Conservation (phyloP, 2,888 invertebrate genomes). For the Spilarctia lutea region DNA sequence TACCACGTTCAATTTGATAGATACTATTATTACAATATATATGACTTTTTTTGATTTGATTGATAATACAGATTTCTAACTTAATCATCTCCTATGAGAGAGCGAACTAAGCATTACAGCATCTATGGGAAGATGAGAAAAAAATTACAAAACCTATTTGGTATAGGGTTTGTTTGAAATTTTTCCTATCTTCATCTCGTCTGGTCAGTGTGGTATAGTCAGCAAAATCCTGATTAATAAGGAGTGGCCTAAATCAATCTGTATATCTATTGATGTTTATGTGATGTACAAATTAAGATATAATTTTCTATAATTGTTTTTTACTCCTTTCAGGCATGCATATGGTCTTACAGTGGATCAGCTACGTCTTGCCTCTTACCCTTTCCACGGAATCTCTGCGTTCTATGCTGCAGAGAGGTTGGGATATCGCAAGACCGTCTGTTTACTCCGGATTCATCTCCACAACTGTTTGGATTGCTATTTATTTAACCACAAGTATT, state of each 20-base stretch:
- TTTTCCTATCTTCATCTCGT: too few relatives aligned
- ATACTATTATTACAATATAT: not conserved
- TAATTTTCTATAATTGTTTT: not conserved
- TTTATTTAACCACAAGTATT: constrained; percentile 91
- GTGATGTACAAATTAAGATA: not conserved
- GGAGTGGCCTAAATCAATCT: too few relatives aligned
- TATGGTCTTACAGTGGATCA: constrained; percentile 89
- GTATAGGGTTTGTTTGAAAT: too few relatives aligned
- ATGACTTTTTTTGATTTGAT: too few relatives aligned
- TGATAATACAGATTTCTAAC: too few relatives aligned
- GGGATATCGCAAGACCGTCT: constrained; percentile 89
- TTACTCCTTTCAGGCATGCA: constrained; percentile 88
- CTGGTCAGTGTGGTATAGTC: too few relatives aligned
- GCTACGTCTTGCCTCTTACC: constrained; percentile 93
- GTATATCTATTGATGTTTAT: too few relatives aligned
- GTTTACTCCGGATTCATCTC: constrained; percentile 95
- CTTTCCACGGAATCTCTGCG: constrained; percentile 95
- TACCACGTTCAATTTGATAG: not conserved
- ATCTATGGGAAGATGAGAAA: too few relatives aligned
- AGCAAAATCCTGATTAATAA: too few relatives aligned
- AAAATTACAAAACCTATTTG: too few relatives aligned
- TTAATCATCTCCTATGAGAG: too few relatives aligned
- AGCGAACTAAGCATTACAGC: too few relatives aligned
- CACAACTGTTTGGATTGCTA: constrained; percentile 91
- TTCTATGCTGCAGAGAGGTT: constrained; percentile 94